These are phyloP conservation scores for Martes martes DNA, from an alignment of 2,113 vertebrate genomes.

Conservation along the genomic window DNA sequence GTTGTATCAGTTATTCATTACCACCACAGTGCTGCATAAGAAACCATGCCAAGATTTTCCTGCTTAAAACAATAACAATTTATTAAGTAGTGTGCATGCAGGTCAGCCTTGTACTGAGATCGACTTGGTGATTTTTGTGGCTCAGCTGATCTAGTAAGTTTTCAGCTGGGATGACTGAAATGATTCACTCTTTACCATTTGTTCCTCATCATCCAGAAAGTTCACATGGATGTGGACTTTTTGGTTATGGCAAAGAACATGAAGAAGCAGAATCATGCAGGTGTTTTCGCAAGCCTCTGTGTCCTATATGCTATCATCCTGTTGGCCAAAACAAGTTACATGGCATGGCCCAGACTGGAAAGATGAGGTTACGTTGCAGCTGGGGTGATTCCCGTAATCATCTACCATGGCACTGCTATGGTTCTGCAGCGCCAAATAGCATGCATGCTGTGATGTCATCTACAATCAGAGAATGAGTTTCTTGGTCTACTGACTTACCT, in stretches of 20 bases:
- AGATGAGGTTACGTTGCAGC: not conserved
- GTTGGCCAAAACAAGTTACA: not conserved
- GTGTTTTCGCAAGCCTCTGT: not conserved
- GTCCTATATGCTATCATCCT: not conserved
- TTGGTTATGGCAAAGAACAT: not conserved
- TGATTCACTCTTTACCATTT: not conserved
- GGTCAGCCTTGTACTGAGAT: not conserved
- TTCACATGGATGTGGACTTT: fast-evolving
- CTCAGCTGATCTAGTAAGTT: not conserved
- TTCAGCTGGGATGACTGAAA: not conserved
- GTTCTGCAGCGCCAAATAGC: not conserved
- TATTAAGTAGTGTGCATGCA: not conserved
- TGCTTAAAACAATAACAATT: not conserved
- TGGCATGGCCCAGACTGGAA: not conserved
- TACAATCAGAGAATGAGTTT: not conserved
- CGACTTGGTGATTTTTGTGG: not conserved
- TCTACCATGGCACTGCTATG: not conserved
- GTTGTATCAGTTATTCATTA: not conserved
- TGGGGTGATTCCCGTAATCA: not conserved
- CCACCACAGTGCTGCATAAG: not conserved
- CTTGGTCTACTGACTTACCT: not conserved
- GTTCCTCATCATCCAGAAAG: not conserved
- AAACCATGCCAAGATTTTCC: not conserved
- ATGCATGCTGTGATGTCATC: not conserved
- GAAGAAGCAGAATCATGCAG: not conserved